Evolutionary conservation across 1,140 invertebrate species (phyloP), one percentile per base, ranked within the genome.

Genomic region (Temnothorax nylanderi): DNA sequence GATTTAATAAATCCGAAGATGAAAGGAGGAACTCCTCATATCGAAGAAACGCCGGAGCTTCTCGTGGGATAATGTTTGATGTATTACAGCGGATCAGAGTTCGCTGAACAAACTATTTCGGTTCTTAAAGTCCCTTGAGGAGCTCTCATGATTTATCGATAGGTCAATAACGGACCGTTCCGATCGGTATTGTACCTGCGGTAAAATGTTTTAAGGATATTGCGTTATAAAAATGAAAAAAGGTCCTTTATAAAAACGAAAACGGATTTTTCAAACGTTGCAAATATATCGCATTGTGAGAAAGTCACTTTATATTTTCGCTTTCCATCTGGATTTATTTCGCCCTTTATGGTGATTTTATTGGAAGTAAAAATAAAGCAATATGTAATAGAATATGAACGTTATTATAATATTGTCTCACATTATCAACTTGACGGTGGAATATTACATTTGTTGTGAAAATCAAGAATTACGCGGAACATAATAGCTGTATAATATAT

Each of bases 1-100:
- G 87, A 91, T 90, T 91, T 90, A 90, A 90, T 90, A 90, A 90
- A 90, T 91, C 85, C 87, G 34, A 86, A 67, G 54, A 88, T 44
- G 77, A 82, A 84, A 67, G 76, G 71, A 69, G 64, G 44, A 58
- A 67, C 75, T 51, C 10, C 60, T 69, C 18, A 58, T 58, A 87
- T 90, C 84, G 56, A 67, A 47, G 37, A 81, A 81, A 18, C 58
- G 69, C 41, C 69, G 60, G 10, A 34, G 26, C 75, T 47, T 60
- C 54, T 69, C 58, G 34, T 74, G 75, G 69, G 88, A 81, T 91
- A 54, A 67, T 89, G 72, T 91, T 89, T 91, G 90, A 89, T 88
- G 88, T 75, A 91, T 91, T 89, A 85, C 77, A 71, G 71, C 65
- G 60, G 88, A 88, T 91, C 90, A 80, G 88, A 89, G 85, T 71